These are phyloP conservation scores for Platalea minor DNA, from an alignment of 2,797 vertebrate genomes.

Conservation along the genomic window DNA sequence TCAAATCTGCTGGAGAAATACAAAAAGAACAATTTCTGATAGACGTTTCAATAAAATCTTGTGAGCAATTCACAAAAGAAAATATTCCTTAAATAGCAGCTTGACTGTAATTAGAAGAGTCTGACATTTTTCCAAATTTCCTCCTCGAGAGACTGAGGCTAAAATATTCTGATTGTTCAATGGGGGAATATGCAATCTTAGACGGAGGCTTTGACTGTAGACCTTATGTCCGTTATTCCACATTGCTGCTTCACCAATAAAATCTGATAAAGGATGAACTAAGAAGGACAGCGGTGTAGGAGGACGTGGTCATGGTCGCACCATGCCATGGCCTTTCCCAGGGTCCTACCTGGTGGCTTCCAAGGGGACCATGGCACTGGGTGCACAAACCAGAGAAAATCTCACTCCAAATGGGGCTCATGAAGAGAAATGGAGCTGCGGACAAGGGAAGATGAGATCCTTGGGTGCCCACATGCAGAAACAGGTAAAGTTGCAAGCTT, in stretches of 20 bases:
- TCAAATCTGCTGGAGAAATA: neutral
- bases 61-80: neutral
- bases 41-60: neutral
- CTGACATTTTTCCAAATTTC: neutral
- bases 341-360: neutral
- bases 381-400: neutral
- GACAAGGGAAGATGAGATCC: neutral
- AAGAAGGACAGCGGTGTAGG: neutral
- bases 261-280: neutral
- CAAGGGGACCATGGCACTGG: neutral
- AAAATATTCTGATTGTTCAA: neutral
- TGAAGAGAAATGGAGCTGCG: neutral
- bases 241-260: rapidly evolving
- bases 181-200: neutral
- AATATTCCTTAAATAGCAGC: neutral
- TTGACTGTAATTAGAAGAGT: neutral
- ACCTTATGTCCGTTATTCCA: neutral
- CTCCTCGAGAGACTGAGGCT: neutral
- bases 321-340: neutral
- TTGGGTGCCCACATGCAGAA: neutral
- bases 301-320: rapidly evolving
- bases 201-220: neutral
- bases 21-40: neutral
- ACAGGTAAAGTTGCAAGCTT: neutral
- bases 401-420: neutral